phyloP scores from a whole-genome alignment of 2,113 vertebrate genomes.

The Amphiprion ocellaris region DNA sequence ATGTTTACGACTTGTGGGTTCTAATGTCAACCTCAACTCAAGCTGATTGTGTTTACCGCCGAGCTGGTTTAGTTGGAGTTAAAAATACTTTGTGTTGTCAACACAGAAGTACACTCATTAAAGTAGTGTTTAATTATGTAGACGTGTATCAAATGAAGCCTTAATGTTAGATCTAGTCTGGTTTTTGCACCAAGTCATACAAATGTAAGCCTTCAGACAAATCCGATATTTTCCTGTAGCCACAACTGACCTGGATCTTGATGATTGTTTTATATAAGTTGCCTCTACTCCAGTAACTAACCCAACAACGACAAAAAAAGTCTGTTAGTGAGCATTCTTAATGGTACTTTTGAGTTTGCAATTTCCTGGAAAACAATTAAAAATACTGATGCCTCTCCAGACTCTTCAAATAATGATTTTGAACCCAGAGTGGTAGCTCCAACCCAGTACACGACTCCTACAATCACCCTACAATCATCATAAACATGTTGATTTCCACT shows the following conservation, averaged over 20 bases:
- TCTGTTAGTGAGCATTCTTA: too few relatives aligned
- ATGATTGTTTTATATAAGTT: too few relatives aligned
- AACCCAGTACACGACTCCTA: too few relatives aligned
- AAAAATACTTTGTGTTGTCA: background rate
- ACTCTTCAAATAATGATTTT: too few relatives aligned
- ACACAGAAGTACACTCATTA: background rate
- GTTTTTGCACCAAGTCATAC: background rate
- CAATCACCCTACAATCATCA: too few relatives aligned
- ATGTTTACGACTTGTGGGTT: background rate
- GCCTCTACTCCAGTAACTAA: too few relatives aligned
- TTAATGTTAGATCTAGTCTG: background rate
- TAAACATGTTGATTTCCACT: too few relatives aligned
- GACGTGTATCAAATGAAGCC: background rate
- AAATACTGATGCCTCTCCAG: too few relatives aligned
- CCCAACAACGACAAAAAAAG: too few relatives aligned
- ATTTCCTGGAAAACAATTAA: too few relatives aligned
- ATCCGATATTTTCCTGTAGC: background rate
- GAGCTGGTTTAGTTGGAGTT: background rate
- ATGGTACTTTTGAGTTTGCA: too few relatives aligned
- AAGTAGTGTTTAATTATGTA: background rate
- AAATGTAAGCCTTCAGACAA: slow-evolving; percentile 3
- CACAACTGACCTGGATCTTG: background rate
- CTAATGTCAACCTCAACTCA: background rate
- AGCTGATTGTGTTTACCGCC: background rate
- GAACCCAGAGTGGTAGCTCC: too few relatives aligned